Percentiles rank a stretch among this genome's conserved stretches.
These are phyloP conservation scores for Syncerus caffer DNA, from an alignment of 2,797 vertebrate genomes.

Conservation along the genomic window DNA sequence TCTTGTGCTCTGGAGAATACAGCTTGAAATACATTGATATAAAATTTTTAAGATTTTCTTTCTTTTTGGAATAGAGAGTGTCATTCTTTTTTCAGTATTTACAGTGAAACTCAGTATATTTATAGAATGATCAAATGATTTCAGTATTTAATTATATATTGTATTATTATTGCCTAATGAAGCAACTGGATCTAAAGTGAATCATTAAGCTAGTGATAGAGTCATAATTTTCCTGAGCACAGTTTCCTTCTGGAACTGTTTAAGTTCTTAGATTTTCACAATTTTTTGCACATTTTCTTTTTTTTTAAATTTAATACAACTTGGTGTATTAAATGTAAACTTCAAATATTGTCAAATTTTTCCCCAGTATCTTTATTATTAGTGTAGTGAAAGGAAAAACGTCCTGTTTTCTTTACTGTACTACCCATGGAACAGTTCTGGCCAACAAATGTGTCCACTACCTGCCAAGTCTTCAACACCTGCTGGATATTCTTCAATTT, in stretches of 20 bases:
- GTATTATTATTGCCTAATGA: conserved; percentile 1
- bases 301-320: background rate
- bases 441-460: background rate
- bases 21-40: background rate
- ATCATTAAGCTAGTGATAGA: conserved; percentile 11
- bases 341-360: background rate
- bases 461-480: background rate
- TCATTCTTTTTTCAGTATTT: background rate
- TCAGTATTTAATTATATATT: conserved; percentile 5
- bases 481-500: background rate
- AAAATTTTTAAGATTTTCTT: conserved; percentile 29
- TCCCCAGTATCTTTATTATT: background rate
- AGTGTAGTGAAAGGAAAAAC: background rate
- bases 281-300: conserved; percentile 1
- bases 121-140: conserved; percentile 15
- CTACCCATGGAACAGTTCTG: background rate
- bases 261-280: background rate
- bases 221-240: background rate
- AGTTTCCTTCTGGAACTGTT: conserved; percentile 7
- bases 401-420: background rate
- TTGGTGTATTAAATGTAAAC: background rate
- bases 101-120: background rate
- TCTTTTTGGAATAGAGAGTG: background rate
- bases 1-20: background rate
- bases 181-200: background rate